Percentiles rank a stretch among this genome's conserved stretches.
These are phyloP conservation scores for Phacellophora camtschatica DNA, from an alignment of 30 jellyfish, hydroid and myxozoan species.

Conservation along the genomic window DNA sequence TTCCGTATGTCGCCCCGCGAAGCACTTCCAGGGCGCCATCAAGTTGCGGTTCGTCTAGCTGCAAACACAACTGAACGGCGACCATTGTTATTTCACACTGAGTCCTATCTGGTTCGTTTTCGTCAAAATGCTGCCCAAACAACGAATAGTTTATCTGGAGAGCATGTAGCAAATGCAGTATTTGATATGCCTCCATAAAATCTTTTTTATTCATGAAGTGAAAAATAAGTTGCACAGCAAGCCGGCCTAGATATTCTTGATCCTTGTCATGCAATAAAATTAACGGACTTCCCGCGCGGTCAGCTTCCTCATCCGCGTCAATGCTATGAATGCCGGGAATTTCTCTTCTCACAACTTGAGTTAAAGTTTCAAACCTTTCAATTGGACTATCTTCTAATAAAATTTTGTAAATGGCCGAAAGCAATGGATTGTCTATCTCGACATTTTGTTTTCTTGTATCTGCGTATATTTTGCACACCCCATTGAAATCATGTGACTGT, in stretches of 20 bases:
- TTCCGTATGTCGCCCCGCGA: conserved; percentile 52
- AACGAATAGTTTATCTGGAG: conserved; percentile 35
- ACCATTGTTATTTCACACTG: conserved; percentile 38
- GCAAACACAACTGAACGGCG: conserved; percentile 57
- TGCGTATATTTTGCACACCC: conserved; percentile 1
- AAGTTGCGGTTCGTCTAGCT: conserved; percentile 27
- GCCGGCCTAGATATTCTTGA: conserved; percentile 58
- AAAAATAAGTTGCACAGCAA: conserved; percentile 49
- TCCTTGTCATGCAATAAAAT: conserved; percentile 12
- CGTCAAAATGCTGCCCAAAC: conserved; percentile 21
- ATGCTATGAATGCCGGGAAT: conserved; percentile 12
- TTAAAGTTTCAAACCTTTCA: neutral
- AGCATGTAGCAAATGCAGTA: conserved; percentile 48
- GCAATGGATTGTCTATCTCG: neutral
- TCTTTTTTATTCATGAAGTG: conserved; percentile 9
- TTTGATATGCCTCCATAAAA: conserved; percentile 8
- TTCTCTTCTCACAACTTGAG: neutral
- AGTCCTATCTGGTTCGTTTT: neutral
- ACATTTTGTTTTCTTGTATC: conserved; percentile 1
- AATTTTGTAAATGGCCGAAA: neutral
- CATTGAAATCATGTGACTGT: neutral
- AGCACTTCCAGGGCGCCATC: conserved; percentile 70
- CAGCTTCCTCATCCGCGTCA: conserved; percentile 8
- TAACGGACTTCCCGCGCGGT: neutral
- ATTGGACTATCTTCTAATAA: neutral